These are phyloP conservation scores for Pinctada fucata DNA, from an alignment of 2,888 invertebrate genomes.

Conservation along the genomic window DNA sequence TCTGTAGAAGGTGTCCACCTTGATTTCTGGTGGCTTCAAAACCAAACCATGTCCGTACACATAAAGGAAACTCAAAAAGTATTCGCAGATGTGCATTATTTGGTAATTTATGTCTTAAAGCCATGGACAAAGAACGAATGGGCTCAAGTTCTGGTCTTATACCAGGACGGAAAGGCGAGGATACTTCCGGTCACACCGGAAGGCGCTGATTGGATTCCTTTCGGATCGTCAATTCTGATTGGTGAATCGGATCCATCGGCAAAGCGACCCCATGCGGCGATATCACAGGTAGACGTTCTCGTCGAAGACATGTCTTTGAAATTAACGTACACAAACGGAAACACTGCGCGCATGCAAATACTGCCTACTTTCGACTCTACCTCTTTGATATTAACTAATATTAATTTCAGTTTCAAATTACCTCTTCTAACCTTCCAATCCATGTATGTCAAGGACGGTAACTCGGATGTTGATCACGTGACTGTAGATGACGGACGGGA, in stretches of 20 bases:
- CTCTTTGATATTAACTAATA: slow-evolving; percentile 40
- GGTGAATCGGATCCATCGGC: slow-evolving; percentile 42
- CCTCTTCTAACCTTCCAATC: slow-evolving; percentile 57
- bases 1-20: slow-evolving; percentile 46
- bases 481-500: slow-evolving; percentile 50
- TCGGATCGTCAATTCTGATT: slow-evolving; percentile 56
- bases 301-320: slow-evolving; percentile 17
- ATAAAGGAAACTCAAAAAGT: slow-evolving; percentile 29
- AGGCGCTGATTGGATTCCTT: slow-evolving; percentile 57
- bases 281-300: slow-evolving; percentile 30
- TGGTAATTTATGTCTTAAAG: slow-evolving; percentile 46
- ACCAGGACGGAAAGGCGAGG: slow-evolving; percentile 50
- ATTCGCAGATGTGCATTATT: slow-evolving; percentile 41
- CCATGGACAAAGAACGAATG: slow-evolving; percentile 52
- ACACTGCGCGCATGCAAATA: slow-evolving; percentile 39
- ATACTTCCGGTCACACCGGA: slow-evolving; percentile 51
- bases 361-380: slow-evolving; percentile 38
- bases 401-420: slow-evolving; percentile 34
- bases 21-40: slow-evolving; percentile 50
- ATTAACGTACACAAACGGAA: slow-evolving; percentile 47
- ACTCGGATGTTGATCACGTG: slow-evolving; percentile 58
- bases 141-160: slow-evolving; percentile 55
- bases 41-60: slow-evolving; percentile 45
- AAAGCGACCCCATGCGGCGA: slow-evolving; percentile 46
- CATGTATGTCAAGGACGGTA: slow-evolving; percentile 61